Percentiles rank a stretch among this genome's conserved stretches.
Conservation (phyloP, 2,888 invertebrate genomes). For the Standfussiana lucernea region DNA sequence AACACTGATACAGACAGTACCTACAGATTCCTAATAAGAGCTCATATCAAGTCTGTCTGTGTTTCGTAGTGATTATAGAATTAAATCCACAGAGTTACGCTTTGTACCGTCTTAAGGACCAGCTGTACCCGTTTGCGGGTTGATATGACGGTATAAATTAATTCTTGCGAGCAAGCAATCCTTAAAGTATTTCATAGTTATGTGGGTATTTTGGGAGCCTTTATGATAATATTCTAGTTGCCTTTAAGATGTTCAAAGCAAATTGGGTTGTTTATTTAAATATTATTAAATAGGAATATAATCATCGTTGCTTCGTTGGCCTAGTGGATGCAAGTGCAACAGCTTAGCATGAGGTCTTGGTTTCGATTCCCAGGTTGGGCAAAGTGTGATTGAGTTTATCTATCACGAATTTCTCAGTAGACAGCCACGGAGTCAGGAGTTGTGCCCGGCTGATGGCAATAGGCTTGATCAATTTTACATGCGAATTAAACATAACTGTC, state of each 20-base stretch:
- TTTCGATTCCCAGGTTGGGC: neutral
- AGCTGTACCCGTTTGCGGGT: conserved; percentile 13
- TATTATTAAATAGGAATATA: neutral
- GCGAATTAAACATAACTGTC: neutral
- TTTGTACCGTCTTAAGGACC: neutral
- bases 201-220: neutral
- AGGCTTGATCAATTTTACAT: rapidly evolving
- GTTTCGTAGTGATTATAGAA: neutral
- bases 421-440: neutral
- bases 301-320: neutral
- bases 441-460: neutral
- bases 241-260: neutral
- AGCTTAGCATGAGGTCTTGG: neutral
- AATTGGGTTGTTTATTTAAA: neutral
- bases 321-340: neutral
- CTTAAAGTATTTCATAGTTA: conserved; percentile 19
- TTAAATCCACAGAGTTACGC: neutral
- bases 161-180: conserved; percentile 12
- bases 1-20: too few species aligned
- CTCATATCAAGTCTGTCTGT: neutral
- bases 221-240: conserved; percentile 1
- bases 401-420: neutral
- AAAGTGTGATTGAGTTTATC: neutral
- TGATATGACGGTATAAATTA: conserved; percentile 43
- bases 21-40: neutral